Percentiles rank a stretch among this genome's conserved stretches.
Evolutionary conservation across 2,888 invertebrate species (phyloP).

Genomic region (Glyphotaelius pellucidus): DNA sequence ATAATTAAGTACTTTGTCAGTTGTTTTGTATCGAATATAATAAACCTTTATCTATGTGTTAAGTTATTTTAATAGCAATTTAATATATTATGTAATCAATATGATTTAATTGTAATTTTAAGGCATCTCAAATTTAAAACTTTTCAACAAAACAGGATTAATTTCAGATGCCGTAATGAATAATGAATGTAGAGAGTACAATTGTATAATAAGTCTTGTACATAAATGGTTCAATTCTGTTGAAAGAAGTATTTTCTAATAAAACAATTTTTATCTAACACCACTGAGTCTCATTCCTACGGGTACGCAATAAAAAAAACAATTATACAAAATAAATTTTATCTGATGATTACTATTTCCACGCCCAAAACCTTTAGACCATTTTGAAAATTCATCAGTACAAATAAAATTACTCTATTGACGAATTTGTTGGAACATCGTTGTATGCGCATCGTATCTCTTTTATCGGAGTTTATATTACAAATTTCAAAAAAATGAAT

Average conservation of each 20-base stretch:
- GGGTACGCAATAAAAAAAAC: background rate
- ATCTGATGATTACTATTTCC: background rate
- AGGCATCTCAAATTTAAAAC: background rate
- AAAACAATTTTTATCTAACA: constrained; percentile 13
- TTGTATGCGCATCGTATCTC: no score
- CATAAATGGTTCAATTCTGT: constrained; percentile 30
- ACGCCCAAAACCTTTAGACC: background rate
- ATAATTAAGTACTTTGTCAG: background rate
- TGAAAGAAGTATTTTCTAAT: constrained; percentile 44
- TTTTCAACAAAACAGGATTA: background rate
- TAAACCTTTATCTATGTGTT: background rate
- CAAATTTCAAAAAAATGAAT: background rate
- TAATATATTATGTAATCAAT: background rate
- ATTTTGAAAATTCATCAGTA: background rate
- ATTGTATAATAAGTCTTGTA: constrained; percentile 33
- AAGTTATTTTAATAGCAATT: background rate
- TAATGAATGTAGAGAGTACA: background rate
- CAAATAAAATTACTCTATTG: background rate
- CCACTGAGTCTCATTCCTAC: background rate
- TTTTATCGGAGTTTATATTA: no score
- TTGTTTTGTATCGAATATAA: constrained; percentile 9
- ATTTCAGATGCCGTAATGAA: background rate
- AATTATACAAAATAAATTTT: background rate
- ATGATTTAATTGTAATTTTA: background rate
- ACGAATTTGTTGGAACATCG: no score